These are phyloP conservation scores for Conomelus anceps DNA, from an alignment of 2,888 invertebrate species.

Conservation along the genomic window DNA sequence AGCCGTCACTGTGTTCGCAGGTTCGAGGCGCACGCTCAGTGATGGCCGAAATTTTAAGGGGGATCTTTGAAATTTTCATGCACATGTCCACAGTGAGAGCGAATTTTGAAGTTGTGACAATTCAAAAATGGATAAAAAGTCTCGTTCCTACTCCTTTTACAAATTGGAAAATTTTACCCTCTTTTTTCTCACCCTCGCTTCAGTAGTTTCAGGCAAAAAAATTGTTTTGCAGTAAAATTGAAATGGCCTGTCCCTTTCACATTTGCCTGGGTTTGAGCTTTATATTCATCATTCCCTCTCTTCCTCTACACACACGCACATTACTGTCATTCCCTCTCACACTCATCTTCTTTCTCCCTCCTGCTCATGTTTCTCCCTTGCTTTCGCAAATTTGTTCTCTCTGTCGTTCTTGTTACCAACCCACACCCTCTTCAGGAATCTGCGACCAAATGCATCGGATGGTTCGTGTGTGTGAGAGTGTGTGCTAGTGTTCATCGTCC, in stretches of 20 bases:
- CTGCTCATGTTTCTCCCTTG: background rate
- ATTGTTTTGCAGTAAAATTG: background rate
- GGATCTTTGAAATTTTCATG: background rate
- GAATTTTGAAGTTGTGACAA: background rate
- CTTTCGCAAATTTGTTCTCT: background rate
- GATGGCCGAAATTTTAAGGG: background rate
- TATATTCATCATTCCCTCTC: background rate
- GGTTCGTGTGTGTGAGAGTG: background rate
- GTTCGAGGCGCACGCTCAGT: background rate
- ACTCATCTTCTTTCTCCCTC: background rate
- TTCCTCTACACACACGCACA: background rate
- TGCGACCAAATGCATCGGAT: background rate
- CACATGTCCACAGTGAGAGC: background rate
- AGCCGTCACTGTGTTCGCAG: background rate
- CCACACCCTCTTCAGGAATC: background rate
- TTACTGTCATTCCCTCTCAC: background rate
- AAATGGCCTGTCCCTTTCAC: background rate
- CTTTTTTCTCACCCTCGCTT: background rate
- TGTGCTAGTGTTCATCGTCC: background rate
- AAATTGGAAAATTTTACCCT: background rate
- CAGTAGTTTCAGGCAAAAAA: background rate
- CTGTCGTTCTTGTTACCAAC: background rate
- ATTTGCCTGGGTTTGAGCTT: background rate
- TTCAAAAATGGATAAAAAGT: background rate
- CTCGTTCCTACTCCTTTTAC: background rate